Evolutionary conservation across 2,888 invertebrate species (phyloP).

Genomic region (Drosophila seclusa): DNA sequence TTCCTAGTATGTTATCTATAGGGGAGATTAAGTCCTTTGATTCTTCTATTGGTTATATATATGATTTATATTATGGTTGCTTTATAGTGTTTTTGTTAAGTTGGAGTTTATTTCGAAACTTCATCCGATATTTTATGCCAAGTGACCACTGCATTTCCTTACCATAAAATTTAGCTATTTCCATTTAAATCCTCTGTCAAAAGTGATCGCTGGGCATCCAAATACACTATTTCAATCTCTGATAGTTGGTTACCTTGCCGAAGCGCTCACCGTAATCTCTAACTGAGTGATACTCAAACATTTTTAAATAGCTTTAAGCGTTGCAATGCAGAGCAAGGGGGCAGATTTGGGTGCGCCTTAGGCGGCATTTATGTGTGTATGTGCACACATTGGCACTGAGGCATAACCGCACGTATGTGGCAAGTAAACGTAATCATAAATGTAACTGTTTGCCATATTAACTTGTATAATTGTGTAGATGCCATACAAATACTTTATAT

Average conservation of each 20-base stretch:
- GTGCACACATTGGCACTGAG: background rate
- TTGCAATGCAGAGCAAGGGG: background rate
- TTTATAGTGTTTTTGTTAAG: background rate
- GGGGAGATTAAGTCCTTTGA: background rate
- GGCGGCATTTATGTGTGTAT: background rate
- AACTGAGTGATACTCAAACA: background rate
- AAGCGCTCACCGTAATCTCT: background rate
- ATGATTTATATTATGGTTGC: background rate
- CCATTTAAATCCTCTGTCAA: background rate
- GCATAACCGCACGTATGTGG: conserved; percentile 45
- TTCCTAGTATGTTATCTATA: background rate
- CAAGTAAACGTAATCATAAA: conserved; percentile 53
- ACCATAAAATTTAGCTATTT: background rate
- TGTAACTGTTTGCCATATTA: conserved; percentile 53
- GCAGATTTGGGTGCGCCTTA: background rate
- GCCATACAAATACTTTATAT: conserved; percentile 6
- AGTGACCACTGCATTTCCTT: background rate
- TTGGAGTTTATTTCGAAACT: background rate
- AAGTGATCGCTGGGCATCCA: background rate
- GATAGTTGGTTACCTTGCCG: background rate
- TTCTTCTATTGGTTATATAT: background rate
- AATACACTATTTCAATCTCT: background rate
- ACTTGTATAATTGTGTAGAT: conserved; percentile 41
- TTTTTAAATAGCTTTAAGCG: background rate
- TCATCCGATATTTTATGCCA: background rate